These are phyloP conservation scores for Ochropleura plecta DNA, from an alignment of 2,888 invertebrate genomes.

Conservation along the genomic window DNA sequence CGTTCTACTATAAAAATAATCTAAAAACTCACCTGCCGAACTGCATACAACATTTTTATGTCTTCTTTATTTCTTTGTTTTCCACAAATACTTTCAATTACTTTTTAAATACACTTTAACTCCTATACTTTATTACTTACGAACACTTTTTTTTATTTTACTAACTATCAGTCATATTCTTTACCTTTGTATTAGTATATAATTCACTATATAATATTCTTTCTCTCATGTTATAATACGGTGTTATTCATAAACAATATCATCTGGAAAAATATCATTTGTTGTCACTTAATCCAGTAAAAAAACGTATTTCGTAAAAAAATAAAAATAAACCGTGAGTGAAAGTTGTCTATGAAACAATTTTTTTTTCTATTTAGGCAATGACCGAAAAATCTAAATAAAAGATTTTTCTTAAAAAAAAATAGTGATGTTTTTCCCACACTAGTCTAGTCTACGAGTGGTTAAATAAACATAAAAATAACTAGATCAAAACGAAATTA, in stretches of 20 bases:
- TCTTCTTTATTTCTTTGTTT: constrained; percentile 68
- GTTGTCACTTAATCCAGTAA: neutral
- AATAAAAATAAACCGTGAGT: constrained; percentile 50
- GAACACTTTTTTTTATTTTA: constrained; percentile 58
- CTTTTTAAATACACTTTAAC: constrained; percentile 50
- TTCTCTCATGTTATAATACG: constrained; percentile 70
- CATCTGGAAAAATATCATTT: constrained; percentile 40
- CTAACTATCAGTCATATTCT: constrained; percentile 77
- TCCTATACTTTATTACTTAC: constrained; percentile 34
- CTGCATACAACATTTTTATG: constrained; percentile 85
- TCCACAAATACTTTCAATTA: constrained; percentile 52
- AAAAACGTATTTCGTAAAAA: neutral
- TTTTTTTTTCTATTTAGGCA: neutral
- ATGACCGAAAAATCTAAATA: neutral
- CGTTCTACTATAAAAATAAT: constrained; percentile 4
- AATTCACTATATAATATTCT: constrained; percentile 64
- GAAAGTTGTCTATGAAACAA: constrained; percentile 31
- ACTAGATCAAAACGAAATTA: neutral
- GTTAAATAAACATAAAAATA: neutral
- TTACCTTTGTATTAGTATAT: constrained; percentile 55
- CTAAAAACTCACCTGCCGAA: constrained; percentile 83
- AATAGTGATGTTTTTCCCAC: neutral
- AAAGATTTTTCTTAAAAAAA: neutral
- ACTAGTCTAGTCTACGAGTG: neutral
- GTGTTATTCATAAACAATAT: constrained; percentile 26